Conservation (phyloP, 1,140 invertebrate genomes). For the Pseudomyrmex cubaensis region DNA sequence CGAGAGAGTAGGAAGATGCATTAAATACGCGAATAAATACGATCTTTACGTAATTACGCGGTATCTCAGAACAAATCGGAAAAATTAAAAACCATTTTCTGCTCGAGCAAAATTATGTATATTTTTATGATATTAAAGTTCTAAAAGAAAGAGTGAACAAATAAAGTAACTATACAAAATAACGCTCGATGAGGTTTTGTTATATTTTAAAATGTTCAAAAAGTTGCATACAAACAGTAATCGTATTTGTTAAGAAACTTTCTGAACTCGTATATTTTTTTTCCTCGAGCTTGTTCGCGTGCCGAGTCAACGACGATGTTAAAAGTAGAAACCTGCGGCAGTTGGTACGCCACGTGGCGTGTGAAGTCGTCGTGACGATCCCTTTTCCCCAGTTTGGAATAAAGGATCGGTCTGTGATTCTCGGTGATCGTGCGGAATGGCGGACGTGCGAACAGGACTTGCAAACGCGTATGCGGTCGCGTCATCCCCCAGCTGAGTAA, state of each 20-base stretch:
- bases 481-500: background rate
- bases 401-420: slow-evolving; percentile 40
- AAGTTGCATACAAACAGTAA: too few species aligned
- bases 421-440: slow-evolving; percentile 12
- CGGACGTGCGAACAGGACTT: background rate
- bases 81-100: too few species aligned
- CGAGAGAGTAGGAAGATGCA: background rate
- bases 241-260: too few species aligned
- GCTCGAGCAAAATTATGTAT: too few species aligned
- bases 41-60: background rate
- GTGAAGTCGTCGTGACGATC: slow-evolving; percentile 49
- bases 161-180: too few species aligned
- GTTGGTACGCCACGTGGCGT: slow-evolving; percentile 55
- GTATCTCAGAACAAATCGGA: too few species aligned
- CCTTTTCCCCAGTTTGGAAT: slow-evolving; percentile 31
- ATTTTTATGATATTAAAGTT: too few species aligned
- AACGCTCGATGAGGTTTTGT: too few species aligned
- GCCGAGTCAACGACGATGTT: slow-evolving; percentile 27
- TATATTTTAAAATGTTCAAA: too few species aligned
- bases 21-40: background rate
- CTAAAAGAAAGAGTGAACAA: too few species aligned
- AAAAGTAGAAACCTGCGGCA: slow-evolving; percentile 52
- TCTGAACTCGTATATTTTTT: too few species aligned
- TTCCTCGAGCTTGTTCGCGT: slow-evolving; percentile 3
- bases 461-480: background rate